These are phyloP conservation scores for Periplaneta americana DNA, from an alignment of 1,140 invertebrate species.

Conservation along the genomic window DNA sequence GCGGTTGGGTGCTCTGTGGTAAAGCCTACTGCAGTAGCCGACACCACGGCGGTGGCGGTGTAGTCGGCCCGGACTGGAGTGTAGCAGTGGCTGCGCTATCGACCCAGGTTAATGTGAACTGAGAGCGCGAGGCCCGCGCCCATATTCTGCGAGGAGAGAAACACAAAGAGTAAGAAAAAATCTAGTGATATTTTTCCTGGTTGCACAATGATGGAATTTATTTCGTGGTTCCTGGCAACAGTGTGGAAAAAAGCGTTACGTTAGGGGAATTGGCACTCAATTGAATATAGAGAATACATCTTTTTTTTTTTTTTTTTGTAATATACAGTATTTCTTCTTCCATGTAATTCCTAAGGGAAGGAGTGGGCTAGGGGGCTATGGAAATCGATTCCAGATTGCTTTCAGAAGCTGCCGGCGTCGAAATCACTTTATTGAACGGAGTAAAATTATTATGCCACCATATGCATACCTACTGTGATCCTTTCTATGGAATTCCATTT, in stretches of 20 bases:
- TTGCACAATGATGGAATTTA: not conserved
- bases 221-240: not conserved
- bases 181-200: not conserved
- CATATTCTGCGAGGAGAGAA: not conserved
- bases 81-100: not conserved
- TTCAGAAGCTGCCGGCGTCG: too few relatives aligned
- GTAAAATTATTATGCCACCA: too few relatives aligned
- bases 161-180: not conserved
- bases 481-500: too few relatives aligned
- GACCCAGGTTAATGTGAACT: not conserved
- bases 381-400: not conserved
- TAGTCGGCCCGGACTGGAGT: too few relatives aligned
- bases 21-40: not conserved
- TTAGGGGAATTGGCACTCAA: not conserved
- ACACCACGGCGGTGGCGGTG: not conserved
- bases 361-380: not conserved
- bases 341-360: not conserved
- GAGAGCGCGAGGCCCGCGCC: not conserved
- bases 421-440: too few relatives aligned
- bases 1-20: not conserved
- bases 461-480: too few relatives aligned
- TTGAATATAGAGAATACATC: not conserved
- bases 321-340: not conserved
- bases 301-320: not conserved
- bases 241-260: not conserved